Percentiles rank a stretch among this genome's conserved stretches.
Evolutionary conservation across 1,140 invertebrate species (phyloP).

Genomic region (Delia radicum): DNA sequence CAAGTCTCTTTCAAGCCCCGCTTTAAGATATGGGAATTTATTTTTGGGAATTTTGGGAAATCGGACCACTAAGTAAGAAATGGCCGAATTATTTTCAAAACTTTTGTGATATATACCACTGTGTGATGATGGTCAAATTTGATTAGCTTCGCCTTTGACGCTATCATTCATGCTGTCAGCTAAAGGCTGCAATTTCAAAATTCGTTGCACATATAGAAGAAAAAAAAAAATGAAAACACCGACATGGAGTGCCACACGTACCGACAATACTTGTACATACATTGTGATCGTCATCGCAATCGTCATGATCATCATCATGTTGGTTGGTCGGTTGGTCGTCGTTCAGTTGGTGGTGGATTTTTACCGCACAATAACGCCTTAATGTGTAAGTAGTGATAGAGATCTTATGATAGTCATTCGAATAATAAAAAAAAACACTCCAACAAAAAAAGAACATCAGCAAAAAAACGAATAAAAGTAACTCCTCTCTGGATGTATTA

Average conservation of each 20-base stretch:
- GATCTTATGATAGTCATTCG: background rate
- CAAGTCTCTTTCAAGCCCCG: no score
- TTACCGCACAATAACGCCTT: constrained; percentile 7
- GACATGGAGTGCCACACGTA: constrained; percentile 17
- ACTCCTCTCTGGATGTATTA: background rate
- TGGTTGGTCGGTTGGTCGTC: background rate
- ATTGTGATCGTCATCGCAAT: background rate
- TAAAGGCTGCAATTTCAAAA: constrained; percentile 26
- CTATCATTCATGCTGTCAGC: constrained; percentile 26
- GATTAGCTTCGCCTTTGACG: constrained; percentile 20
- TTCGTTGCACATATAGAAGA: constrained; percentile 28
- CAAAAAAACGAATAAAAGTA: no score
- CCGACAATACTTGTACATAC: constrained; percentile 7
- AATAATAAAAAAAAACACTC: background rate
- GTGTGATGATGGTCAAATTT: background rate
- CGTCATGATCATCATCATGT: background rate
- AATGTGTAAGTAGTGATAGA: constrained; percentile 16
- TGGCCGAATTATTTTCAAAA: no score
- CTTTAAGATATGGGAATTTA: no score
- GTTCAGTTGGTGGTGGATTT: background rate
- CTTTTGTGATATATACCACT: no score
- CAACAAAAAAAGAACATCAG: background rate
- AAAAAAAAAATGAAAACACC: background rate
- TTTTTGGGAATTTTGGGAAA: no score
- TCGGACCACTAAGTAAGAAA: no score